A percentile compares a stretch with the other conserved stretches of the same genome.
Conservation (phyloP, 1,140 invertebrate species). For the Drosophila sp. region DNA sequence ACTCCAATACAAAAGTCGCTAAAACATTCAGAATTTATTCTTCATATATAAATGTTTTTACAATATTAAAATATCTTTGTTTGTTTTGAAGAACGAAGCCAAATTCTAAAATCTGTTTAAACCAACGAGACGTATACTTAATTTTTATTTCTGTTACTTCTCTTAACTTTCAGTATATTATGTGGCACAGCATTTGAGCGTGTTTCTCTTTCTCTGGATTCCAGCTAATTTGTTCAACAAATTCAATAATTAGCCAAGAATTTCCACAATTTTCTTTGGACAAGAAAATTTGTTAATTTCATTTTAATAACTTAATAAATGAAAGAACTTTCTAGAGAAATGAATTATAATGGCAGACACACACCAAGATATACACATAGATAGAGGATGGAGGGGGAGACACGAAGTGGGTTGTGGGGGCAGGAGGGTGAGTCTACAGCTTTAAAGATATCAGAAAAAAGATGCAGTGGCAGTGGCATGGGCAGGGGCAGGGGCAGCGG, state of each 20-base stretch:
- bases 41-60: no score
- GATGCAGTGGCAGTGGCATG: background rate
- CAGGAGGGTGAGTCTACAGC: background rate
- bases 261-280: slow-evolving; percentile 35
- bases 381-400: background rate
- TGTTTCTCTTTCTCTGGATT: background rate
- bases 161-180: no score
- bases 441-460: slow-evolving; percentile 10
- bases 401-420: background rate
- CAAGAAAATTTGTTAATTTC: slow-evolving; percentile 56
- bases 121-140: no score
- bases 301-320: slow-evolving; percentile 80
- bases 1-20: no score
- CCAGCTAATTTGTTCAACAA: background rate
- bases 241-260: slow-evolving; percentile 49
- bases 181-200: background rate
- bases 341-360: slow-evolving; percentile 59
- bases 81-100: no score
- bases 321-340: slow-evolving; percentile 61
- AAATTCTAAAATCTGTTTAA: no score
- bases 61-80: no score
- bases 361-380: slow-evolving; percentile 23
- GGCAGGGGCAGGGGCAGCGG: background rate
- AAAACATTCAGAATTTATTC: no score
- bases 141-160: no score